phyloP scores from a whole-genome alignment of 2,113 vertebrate species.

The Ploceus nigricollis region DNA sequence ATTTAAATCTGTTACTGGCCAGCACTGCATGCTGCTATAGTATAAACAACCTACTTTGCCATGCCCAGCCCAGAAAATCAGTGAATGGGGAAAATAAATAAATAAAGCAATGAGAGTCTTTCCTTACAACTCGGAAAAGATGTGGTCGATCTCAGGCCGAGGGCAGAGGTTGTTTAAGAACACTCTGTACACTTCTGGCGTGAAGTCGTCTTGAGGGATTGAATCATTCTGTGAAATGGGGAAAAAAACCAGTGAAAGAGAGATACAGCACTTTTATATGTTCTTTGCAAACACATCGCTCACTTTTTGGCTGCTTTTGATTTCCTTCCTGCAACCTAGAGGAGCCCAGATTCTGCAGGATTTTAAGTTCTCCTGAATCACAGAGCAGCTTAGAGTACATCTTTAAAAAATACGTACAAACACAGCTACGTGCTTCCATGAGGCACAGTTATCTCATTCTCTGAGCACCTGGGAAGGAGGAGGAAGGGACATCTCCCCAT shows the following conservation, averaged over 20 bases:
- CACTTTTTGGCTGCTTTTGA: neutral
- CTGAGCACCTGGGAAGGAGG: neutral
- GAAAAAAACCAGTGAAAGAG: neutral
- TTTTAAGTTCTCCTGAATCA: neutral
- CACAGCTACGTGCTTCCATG: neutral
- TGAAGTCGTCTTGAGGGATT: conserved; percentile 93
- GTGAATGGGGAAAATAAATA: neutral
- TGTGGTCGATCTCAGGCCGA: conserved; percentile 92
- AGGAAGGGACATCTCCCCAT: neutral
- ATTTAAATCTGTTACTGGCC: neutral
- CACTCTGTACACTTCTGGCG: conserved; percentile 85
- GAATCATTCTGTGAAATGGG: conserved; percentile 83
- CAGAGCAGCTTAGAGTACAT: neutral
- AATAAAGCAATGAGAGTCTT: neutral
- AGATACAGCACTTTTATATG: neutral
- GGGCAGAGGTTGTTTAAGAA: conserved; percentile 93
- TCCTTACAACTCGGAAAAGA: conserved; percentile 95
- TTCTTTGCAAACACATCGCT: neutral
- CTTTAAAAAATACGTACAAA: accelerated
- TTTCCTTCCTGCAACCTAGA: neutral
- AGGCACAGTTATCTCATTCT: neutral
- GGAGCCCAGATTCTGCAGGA: neutral
- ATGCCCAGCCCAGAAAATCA: neutral
- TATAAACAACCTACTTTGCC: neutral
- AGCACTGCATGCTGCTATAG: neutral